Evolutionary conservation across 2,888 invertebrate genomes (phyloP).

Genomic region (Halictus quadricinctus): DNA sequence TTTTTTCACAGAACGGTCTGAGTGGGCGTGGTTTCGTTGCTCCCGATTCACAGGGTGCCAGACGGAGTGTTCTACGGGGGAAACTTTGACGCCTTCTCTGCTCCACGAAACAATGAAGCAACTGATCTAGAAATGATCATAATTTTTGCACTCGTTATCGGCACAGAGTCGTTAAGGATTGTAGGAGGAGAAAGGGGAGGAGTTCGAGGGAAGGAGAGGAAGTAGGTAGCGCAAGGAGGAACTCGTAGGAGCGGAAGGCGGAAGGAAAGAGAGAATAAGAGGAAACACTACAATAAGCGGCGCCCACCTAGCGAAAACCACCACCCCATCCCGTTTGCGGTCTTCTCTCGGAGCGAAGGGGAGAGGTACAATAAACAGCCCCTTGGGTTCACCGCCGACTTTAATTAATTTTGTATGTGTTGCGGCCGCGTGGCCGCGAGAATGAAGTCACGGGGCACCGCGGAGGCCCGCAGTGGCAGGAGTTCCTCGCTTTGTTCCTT

Average conservation of each 20-base stretch:
- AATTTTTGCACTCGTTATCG: slow-evolving; percentile 13
- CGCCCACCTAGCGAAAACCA: slow-evolving; percentile 38
- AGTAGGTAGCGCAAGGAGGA: slow-evolving; percentile 29
- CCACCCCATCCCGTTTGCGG: slow-evolving; percentile 24
- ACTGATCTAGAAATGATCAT: not conserved
- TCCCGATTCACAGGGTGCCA: not conserved
- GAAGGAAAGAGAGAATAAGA: slow-evolving; percentile 27
- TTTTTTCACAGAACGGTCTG: not conserved
- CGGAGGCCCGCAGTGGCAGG: slow-evolving; percentile 24
- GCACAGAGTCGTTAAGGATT: not conserved
- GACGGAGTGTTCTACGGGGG: not conserved
- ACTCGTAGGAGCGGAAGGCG: slow-evolving; percentile 24
- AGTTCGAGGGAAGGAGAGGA: slow-evolving; percentile 14
- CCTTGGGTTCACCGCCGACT: slow-evolving; percentile 73
- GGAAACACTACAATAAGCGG: slow-evolving; percentile 56
- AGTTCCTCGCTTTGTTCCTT: slow-evolving; percentile 46
- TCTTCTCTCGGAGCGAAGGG: slow-evolving; percentile 27
- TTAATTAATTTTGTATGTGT: slow-evolving; percentile 81
- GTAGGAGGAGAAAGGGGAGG: not conserved
- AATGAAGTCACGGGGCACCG: slow-evolving; percentile 70
- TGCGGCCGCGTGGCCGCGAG: slow-evolving; percentile 66
- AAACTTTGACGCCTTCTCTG: not conserved
- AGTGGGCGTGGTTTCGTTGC: not conserved
- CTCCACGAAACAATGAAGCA: not conserved
- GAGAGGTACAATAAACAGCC: slow-evolving; percentile 68